Evolutionary conservation across 2,797 vertebrate genomes (phyloP).

Genomic region (Leptoclinus maculatus): DNA sequence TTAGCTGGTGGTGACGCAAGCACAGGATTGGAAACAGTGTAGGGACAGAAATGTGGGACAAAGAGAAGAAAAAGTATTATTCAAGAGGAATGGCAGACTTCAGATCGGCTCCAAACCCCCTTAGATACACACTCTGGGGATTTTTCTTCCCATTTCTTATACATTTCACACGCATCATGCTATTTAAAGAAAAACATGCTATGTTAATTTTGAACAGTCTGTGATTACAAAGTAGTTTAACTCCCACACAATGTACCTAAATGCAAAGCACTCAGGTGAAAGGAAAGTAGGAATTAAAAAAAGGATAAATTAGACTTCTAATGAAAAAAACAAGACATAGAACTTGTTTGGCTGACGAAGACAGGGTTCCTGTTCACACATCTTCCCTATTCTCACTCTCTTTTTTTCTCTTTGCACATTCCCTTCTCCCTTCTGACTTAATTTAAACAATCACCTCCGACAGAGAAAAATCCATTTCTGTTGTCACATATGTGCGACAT

Average conservation of each 20-base stretch:
- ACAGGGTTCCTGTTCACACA: not conserved
- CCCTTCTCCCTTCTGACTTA: not conserved
- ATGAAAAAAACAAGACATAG: not conserved
- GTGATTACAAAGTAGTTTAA: slow-evolving; percentile 29
- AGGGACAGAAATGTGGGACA: slow-evolving; percentile 14
- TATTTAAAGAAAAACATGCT: slow-evolving; percentile 25
- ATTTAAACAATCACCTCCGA: slow-evolving; percentile 41
- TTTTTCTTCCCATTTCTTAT: slow-evolving; percentile 27
- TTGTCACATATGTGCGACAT: slow-evolving; percentile 16
- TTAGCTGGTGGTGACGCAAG: slow-evolving; percentile 28
- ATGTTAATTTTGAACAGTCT: slow-evolving; percentile 10
- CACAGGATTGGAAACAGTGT: slow-evolving; percentile 36
- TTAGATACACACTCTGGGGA: slow-evolving; percentile 32
- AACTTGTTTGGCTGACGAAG: not conserved
- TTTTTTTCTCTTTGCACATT: not conserved
- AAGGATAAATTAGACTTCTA: slow-evolving; percentile 7
- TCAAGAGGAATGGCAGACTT: slow-evolving; percentile 55
- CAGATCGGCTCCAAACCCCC: slow-evolving; percentile 42
- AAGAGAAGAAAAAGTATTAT: slow-evolving; percentile 51
- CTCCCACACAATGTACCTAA: slow-evolving; percentile 19
- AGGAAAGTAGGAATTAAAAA: slow-evolving; percentile 17
- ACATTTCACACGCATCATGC: slow-evolving; percentile 32
- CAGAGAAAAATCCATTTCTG: slow-evolving; percentile 21
- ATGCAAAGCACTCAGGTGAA: slow-evolving; percentile 27
- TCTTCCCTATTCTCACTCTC: not conserved